phyloP scores from a whole-genome alignment of 2,888 invertebrate genomes.

The Melieria picta region DNA sequence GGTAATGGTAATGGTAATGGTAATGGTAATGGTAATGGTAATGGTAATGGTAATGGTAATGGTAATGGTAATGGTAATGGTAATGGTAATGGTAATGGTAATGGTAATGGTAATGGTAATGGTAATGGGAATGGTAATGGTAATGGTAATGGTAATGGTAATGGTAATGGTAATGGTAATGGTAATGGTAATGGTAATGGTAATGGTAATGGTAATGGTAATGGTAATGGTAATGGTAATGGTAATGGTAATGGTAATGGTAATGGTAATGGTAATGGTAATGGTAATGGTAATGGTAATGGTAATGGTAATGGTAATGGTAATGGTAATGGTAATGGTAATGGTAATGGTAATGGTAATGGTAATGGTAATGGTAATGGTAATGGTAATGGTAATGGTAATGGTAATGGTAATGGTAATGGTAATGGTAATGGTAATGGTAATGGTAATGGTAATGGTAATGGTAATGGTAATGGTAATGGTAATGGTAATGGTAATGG shows the following conservation, averaged over 20 bases:
- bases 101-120: neutral
- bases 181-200: neutral
- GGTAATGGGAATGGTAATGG: neutral
- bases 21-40: neutral
- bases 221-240: neutral
- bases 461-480: no score
- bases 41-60: neutral
- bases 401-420: neutral
- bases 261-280: neutral
- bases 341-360: neutral
- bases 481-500: neutral
- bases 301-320: neutral
- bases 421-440: neutral
- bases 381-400: no score
- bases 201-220: neutral
- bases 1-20: neutral
- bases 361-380: neutral
- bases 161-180: neutral
- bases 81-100: neutral
- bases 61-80: neutral
- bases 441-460: neutral
- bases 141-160: neutral
- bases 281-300: neutral
- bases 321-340: neutral
- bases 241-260: neutral